phyloP scores from a whole-genome alignment of 2,888 invertebrate species.

The Apodemia mormo region DNA sequence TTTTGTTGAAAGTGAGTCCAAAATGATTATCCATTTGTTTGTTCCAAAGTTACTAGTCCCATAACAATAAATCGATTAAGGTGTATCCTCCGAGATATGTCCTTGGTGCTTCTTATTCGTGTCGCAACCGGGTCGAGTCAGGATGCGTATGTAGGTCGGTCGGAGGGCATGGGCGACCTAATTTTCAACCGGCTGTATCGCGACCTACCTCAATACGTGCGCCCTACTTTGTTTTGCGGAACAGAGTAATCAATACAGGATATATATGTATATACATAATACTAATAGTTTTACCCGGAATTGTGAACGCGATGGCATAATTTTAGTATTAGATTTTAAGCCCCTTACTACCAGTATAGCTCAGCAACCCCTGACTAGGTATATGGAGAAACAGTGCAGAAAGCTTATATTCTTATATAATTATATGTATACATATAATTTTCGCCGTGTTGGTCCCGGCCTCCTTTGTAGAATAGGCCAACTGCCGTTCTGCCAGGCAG shows the following conservation, averaged over 20 bases:
- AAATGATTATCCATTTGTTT: neutral
- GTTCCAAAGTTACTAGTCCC: neutral
- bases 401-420: no score
- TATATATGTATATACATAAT: neutral
- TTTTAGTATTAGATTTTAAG: neutral
- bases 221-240: slow-evolving; percentile 45
- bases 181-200: slow-evolving; percentile 47
- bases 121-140: slow-evolving; percentile 22
- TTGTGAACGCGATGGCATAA: neutral
- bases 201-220: slow-evolving; percentile 62
- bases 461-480: no score
- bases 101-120: slow-evolving; percentile 6
- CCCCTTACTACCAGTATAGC: no score
- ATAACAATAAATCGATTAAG: slow-evolving; percentile 3
- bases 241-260: slow-evolving; percentile 22
- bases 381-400: no score
- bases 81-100: slow-evolving; percentile 11
- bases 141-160: slow-evolving; percentile 31
- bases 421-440: no score
- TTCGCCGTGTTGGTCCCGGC: no score
- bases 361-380: no score
- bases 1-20: no score
- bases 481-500: no score
- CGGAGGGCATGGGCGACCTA: slow-evolving; percentile 46
- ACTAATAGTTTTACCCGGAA: neutral